Conservation (phyloP, 2,888 invertebrate genomes). For the Philonicus albiceps region DNA sequence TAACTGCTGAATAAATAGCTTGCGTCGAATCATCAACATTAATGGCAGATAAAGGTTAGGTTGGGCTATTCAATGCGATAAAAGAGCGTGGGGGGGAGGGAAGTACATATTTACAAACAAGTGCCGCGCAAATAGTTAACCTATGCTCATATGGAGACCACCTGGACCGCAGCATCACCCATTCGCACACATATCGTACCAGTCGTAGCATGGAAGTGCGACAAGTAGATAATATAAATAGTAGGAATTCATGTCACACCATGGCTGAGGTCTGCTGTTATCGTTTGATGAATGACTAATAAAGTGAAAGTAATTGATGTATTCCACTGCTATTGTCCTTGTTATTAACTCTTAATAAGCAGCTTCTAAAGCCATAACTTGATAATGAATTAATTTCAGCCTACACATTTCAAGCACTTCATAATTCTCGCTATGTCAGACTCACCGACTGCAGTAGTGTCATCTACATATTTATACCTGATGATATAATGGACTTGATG, state of each 20-base stretch:
- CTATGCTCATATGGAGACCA: neutral
- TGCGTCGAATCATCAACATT: neutral
- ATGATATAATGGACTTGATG: neutral
- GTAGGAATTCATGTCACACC: neutral
- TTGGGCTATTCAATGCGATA: neutral
- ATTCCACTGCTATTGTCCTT: neutral
- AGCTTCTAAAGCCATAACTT: neutral
- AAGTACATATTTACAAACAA: neutral
- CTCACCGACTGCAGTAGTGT: neutral
- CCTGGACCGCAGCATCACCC: neutral
- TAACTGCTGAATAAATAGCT: neutral
- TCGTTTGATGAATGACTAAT: neutral
- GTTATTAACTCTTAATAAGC: neutral
- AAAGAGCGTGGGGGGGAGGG: neutral
- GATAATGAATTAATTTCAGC: neutral
- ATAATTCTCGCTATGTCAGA: neutral
- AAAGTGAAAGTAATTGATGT: neutral
- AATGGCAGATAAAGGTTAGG: neutral
- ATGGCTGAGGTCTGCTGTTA: neutral
- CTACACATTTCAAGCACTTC: neutral
- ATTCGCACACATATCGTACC: neutral
- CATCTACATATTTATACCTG: neutral
- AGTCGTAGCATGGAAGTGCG: neutral
- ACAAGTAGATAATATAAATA: neutral
- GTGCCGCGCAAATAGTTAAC: neutral